phyloP scores from a whole-genome alignment of 2,797 vertebrate genomes.

The Borostomias antarcticus region DNA sequence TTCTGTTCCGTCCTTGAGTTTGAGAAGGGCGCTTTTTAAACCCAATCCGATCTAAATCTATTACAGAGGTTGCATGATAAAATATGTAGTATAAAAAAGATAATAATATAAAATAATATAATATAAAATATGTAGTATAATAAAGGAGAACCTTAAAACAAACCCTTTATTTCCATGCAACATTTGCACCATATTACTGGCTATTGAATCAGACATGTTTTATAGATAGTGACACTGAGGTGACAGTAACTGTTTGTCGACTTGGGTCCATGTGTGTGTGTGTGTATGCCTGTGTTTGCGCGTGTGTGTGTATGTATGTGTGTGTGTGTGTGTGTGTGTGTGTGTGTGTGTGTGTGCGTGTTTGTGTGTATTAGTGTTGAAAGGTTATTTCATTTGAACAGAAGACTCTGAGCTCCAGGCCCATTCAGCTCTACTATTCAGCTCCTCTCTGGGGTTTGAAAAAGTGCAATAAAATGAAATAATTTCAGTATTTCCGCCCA shows the following conservation, averaged over 20 bases:
- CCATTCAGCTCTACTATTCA: slow-evolving; percentile 47
- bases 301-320: not conserved
- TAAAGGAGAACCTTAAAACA: too few relatives aligned
- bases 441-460: slow-evolving; percentile 16
- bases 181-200: too few relatives aligned
- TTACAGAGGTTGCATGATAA: too few relatives aligned
- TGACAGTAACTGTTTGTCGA: not conserved
- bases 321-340: not conserved
- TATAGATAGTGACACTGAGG: not conserved
- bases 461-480: slow-evolving; percentile 21
- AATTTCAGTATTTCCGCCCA: slow-evolving; percentile 31
- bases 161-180: not conserved
- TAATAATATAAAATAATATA: too few relatives aligned
- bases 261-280: not conserved
- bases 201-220: not conserved
- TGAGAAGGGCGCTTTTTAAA: too few relatives aligned
- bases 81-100: too few relatives aligned
- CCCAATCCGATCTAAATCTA: too few relatives aligned
- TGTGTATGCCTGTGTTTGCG: not conserved
- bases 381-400: slow-evolving; percentile 42
- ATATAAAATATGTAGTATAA: too few relatives aligned
- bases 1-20: too few relatives aligned
- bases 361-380: not conserved
- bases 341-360: not conserved
- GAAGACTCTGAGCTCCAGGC: slow-evolving; percentile 21